Evolutionary conservation across 1,140 invertebrate genomes (phyloP), one percentile per base, ranked within the genome.

Genomic region (Drosophila kohkoa): DNA sequence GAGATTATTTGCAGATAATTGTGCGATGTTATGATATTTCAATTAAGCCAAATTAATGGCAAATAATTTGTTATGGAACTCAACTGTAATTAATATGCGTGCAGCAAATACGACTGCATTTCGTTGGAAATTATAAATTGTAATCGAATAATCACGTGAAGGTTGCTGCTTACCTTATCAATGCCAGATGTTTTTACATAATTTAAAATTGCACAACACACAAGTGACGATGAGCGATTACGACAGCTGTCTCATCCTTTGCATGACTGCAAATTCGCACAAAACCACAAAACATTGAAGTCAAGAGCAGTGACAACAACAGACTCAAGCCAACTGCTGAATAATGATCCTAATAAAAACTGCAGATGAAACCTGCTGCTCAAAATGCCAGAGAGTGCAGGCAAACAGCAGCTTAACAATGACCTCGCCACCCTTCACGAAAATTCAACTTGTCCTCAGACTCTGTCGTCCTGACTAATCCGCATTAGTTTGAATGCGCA

Each of bases 321-420:
- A 55, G 48, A 43, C 41, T 35, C 51, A 7, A 13, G 30, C 25
- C 38, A 28, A 45, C 55, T 16, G 13, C 66, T 87, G 67, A 82
- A 86, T 82, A 86, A 86, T 80, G 71, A 82, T 72, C 58, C 58
- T 54, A 72, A 87, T 86, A 78, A 86, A 86, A 86, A 77, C 79
- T 75, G 67, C 75, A 79, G 75, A 71, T 69, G 66, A 72, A 78
- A 81, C 41, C 60, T 41, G 75, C 60, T 41, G 70, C 75, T 46
- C 54, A 54, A 71, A 76, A 73, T 65, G 55, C 25, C 69, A 72
- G 55, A 66, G 54, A 66, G 54, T 72, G 59, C 69, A 64, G 45
- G 60, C 51, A 51, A 32, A 30, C 41, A 25, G 35, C 43, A 57
- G 51, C 72, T 70, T 28, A 70, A 70, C 72, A 63, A 69, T 57